Base-by-base conservation (phyloP, 2,113 vertebrate genomes). In the Anas platyrhynchos region DNA sequence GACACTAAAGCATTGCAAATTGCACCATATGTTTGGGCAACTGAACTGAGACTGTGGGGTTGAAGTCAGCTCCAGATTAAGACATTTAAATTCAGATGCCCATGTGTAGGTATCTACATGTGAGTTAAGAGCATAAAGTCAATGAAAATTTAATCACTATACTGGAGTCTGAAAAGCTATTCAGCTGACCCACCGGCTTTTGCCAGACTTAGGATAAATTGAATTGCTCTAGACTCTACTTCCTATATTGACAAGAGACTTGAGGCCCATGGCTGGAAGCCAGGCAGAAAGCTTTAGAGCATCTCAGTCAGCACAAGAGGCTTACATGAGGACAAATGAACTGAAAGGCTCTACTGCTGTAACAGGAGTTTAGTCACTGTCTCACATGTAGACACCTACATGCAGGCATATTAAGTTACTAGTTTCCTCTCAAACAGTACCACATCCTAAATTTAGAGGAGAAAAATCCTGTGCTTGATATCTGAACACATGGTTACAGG, bases 121-220 rank as follows among this genome's bases (percentile, higher is more conserved):
- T 78, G 61, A 86, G 43, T 81, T 56, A 78, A 91, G 38, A 27
- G 80, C 52, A 73, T 90, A 83, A 65, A 89, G 80, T 91, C 88
- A 92, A 89, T 93, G 86, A 95, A 95, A 96, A 92, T 93, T 78
- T 94, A 96, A 97, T 94, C 69, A 84, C 62, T 91, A 59, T 9
- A 17, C 17, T 65, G 38, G 29, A 91, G 66, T 32, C 62, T 76
- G 77, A 72, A 91, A 92, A 91, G 56, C 48, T 61, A 54, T 75
- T 75, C 88, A 44, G 61, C 74, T 94, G 94, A 93, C 83, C 48
- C 2, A 0, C 71, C 13, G 43, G 73, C 73, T 94, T 89, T 81
- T 82, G 34, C 34, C 66, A 92, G 77, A 91, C 68, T 83, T 43
- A 21, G 11, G 66, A 78, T 55, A 92, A 96, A 95, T 89, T 92